Evolutionary conservation across 2,797 vertebrate genomes (phyloP).

Genomic region (Mustela erminea): DNA sequence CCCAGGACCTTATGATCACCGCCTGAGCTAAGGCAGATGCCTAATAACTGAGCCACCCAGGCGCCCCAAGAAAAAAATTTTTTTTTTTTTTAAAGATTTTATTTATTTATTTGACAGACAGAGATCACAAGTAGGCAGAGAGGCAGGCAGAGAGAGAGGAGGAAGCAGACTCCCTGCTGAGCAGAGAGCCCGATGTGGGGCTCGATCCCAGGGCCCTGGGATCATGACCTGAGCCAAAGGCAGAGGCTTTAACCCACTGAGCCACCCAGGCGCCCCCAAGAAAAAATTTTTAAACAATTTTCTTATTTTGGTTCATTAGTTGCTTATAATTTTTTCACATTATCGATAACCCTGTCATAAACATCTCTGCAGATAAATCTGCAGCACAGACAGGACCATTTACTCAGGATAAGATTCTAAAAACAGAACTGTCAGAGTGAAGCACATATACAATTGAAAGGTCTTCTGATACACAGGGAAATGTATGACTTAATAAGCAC

Average conservation of each 20-base stretch:
- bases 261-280: not conserved
- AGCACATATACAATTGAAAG: not conserved
- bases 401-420: slow-evolving; percentile 2
- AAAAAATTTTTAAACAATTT: not conserved
- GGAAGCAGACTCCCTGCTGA: too few relatives aligned
- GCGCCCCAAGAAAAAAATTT: not conserved
- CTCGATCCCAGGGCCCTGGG: too few relatives aligned
- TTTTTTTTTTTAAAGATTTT: not conserved
- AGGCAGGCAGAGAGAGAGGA: too few relatives aligned
- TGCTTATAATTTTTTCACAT: not conserved
- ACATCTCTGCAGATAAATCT: not conserved
- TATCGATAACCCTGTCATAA: not conserved
- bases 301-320: not conserved
- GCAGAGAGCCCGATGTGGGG: too few relatives aligned
- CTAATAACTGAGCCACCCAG: too few relatives aligned
- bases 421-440: not conserved
- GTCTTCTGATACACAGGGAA: not conserved
- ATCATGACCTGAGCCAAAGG: too few relatives aligned
- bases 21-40: too few relatives aligned
- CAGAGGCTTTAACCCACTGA: too few relatives aligned
- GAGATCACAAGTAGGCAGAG: too few relatives aligned
- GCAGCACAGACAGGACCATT: not conserved
- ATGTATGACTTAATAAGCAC: not conserved
- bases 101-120: too few relatives aligned
- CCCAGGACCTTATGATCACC: too few relatives aligned